Conservation (phyloP, 2,888 invertebrate genomes). For the Dimorphilus gyrociliatus region DNA sequence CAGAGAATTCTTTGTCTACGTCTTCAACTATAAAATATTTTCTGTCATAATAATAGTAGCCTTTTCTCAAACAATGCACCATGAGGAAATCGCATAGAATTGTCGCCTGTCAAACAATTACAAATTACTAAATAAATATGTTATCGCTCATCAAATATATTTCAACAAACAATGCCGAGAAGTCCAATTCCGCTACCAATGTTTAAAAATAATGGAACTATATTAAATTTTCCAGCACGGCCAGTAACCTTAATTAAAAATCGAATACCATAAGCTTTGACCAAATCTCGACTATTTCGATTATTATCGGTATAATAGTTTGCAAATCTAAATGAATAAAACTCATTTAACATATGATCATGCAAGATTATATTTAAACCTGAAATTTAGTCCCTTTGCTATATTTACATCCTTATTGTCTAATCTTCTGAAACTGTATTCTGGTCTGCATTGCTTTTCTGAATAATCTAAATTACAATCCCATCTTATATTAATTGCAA, state of each 20-base stretch:
- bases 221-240: conserved; percentile 40
- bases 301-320: conserved; percentile 30
- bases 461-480: conserved; percentile 40
- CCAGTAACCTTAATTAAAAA: conserved; percentile 40
- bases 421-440: conserved; percentile 38
- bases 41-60: conserved; percentile 29
- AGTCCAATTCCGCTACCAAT: conserved; percentile 42
- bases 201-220: conserved; percentile 40
- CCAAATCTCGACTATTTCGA: conserved; percentile 35
- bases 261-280: conserved; percentile 40
- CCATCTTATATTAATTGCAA: conserved; percentile 40
- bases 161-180: conserved; percentile 39
- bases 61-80: conserved; percentile 34
- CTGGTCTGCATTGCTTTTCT: conserved; percentile 36
- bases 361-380: too few species aligned
- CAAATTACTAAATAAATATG: too few species aligned
- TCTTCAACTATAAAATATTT: too few species aligned
- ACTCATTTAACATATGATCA: conserved; percentile 1
- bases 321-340: conserved; percentile 24
- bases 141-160: too few species aligned
- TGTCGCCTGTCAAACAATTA: conserved; percentile 31
- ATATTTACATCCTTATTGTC: conserved; percentile 35
- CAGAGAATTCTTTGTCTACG: too few species aligned
- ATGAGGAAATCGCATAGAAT: conserved; percentile 40
- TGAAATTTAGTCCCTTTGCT: conserved; percentile 41